Conservation (phyloP, 2,888 invertebrate species). For the Adineta ricciae region DNA sequence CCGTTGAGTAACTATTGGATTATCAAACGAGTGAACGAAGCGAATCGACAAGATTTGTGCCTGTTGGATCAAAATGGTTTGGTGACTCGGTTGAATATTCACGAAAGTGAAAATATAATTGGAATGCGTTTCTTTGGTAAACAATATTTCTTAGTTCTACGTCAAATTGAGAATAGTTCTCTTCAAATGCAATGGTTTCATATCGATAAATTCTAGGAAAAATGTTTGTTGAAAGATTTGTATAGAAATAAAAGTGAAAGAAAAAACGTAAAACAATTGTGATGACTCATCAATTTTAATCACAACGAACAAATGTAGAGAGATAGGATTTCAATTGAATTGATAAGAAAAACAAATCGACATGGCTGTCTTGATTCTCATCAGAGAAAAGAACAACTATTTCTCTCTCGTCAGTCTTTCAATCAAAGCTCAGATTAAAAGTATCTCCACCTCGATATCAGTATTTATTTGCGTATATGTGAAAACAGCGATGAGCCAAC, state of each 20-base stretch:
- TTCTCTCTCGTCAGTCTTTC: not conserved
- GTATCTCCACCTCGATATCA: too few relatives aligned
- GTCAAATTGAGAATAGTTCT: not conserved
- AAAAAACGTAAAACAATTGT: not conserved
- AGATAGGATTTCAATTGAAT: not conserved
- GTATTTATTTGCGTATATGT: too few relatives aligned
- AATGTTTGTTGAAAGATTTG: not conserved
- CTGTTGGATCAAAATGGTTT: not conserved
- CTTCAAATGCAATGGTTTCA: not conserved
- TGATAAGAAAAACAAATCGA: not conserved
- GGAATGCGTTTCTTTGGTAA: not conserved
- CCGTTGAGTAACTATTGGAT: not conserved
- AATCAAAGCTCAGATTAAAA: too few relatives aligned
- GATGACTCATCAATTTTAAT: not conserved
- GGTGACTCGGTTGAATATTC: not conserved
- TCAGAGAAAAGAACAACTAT: not conserved
- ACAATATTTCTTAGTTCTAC: not conserved
- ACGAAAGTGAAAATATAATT: not conserved
- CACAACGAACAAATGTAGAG: not conserved
- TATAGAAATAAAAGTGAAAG: too few relatives aligned
- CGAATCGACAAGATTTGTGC: not conserved
- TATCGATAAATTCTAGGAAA: not conserved
- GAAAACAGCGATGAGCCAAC: too few relatives aligned
- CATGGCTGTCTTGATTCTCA: not conserved
- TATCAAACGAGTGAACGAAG: not conserved